phyloP scores from a whole-genome alignment of 2,888 invertebrate species.

The Catocala sponsa region DNA sequence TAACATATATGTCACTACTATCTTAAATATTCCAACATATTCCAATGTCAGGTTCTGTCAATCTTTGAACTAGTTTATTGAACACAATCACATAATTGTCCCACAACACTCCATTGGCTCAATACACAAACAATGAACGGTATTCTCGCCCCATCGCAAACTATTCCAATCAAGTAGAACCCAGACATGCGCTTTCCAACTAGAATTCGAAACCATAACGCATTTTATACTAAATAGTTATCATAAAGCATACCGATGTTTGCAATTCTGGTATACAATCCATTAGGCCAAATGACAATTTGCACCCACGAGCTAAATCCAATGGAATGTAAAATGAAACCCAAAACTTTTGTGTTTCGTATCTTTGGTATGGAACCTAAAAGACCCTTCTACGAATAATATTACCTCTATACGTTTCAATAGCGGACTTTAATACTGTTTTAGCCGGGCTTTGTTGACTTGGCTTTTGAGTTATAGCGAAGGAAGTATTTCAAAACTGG shows the following conservation, averaged over 20 bases:
- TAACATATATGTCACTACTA: no score
- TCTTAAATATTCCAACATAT: no score
- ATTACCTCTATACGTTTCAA: no score
- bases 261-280: conserved; percentile 4
- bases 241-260: conserved; percentile 7
- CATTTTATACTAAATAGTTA: background rate
- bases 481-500: background rate
- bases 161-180: background rate
- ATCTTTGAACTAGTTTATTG: no score
- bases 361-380: conserved; percentile 5
- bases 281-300: conserved; percentile 13
- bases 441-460: conserved; percentile 1
- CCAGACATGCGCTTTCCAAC: background rate
- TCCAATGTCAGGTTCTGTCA: no score
- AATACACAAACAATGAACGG: background rate
- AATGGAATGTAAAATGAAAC: conserved; percentile 29
- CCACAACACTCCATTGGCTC: no score
- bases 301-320: conserved; percentile 13
- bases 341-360: conserved; percentile 28
- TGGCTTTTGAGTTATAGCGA: background rate
- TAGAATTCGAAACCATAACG: background rate
- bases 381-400: conserved; percentile 15
- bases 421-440: background rate
- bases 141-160: background rate
- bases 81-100: no score